Conservation (phyloP, 2,113 vertebrate species). For the Albula goreensis region DNA sequence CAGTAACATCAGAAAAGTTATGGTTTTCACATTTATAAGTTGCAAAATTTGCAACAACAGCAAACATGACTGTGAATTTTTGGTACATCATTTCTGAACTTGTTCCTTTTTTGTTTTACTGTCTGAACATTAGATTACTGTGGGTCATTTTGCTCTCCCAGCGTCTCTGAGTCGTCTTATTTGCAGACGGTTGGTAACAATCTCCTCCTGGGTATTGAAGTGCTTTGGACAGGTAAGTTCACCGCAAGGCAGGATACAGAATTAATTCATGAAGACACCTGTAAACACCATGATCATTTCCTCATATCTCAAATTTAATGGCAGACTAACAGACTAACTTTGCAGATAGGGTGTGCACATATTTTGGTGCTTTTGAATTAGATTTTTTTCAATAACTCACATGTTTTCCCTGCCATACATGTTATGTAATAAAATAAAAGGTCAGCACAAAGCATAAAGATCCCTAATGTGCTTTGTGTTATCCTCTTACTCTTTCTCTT, state of each 20-base stretch:
- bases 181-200: conserved; percentile 90
- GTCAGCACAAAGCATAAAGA: too few species aligned
- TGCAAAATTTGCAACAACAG: neutral
- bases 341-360: too few species aligned
- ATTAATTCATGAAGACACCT: neutral
- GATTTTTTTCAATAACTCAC: too few species aligned
- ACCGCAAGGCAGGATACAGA: neutral
- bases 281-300: neutral
- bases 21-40: too few species aligned
- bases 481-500: neutral
- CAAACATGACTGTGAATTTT: neutral
- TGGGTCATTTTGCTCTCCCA: conserved; percentile 88
- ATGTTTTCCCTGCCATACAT: too few species aligned
- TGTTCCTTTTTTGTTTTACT: neutral
- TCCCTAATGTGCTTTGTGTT: too few species aligned
- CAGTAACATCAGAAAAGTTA: too few species aligned
- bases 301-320: neutral
- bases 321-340: neutral
- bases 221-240: conserved; percentile 90
- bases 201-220: conserved; percentile 86
- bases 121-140: conserved; percentile 83
- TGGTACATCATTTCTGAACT: neutral
- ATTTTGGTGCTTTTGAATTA: too few species aligned
- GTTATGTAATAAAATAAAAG: too few species aligned
- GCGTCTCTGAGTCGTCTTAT: conserved; percentile 85